Conservation (phyloP, 2,888 invertebrate genomes). For the Mamestra brassicae region DNA sequence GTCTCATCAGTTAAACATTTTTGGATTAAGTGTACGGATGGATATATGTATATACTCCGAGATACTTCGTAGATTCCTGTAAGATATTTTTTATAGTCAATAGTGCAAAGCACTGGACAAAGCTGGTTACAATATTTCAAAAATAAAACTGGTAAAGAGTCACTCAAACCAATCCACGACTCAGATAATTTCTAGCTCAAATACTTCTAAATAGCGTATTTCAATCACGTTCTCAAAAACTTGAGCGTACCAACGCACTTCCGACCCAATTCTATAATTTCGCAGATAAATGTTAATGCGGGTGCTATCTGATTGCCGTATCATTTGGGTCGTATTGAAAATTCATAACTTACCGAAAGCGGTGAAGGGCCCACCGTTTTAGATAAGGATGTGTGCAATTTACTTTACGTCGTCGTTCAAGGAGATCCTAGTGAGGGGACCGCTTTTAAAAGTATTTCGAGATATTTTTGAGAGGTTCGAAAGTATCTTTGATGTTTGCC, state of each 20-base stretch:
- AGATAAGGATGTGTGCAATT: constrained; percentile 83
- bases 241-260: constrained; percentile 35
- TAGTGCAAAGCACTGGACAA: neutral
- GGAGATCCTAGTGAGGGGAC: constrained; percentile 59
- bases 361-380: constrained; percentile 68
- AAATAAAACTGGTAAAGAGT: neutral
- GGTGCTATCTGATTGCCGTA: constrained; percentile 70
- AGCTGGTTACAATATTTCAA: neutral
- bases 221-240: constrained; percentile 52
- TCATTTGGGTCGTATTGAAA: constrained; percentile 76
- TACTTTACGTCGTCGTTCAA: constrained; percentile 74
- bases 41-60: neutral
- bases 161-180: neutral
- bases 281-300: constrained; percentile 72
- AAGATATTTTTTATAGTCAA: neutral
- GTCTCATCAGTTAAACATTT: neutral
- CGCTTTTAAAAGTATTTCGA: constrained; percentile 25
- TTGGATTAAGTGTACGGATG: neutral
- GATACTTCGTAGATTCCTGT: neutral
- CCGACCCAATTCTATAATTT: constrained; percentile 56
- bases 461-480: neutral
- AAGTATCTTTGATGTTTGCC: neutral
- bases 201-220: constrained; percentile 25
- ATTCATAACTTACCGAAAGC: constrained; percentile 78
- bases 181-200: neutral